These are phyloP conservation scores for Gastrophysa polygoni DNA, from an alignment of 2,888 invertebrate genomes.

Conservation along the genomic window DNA sequence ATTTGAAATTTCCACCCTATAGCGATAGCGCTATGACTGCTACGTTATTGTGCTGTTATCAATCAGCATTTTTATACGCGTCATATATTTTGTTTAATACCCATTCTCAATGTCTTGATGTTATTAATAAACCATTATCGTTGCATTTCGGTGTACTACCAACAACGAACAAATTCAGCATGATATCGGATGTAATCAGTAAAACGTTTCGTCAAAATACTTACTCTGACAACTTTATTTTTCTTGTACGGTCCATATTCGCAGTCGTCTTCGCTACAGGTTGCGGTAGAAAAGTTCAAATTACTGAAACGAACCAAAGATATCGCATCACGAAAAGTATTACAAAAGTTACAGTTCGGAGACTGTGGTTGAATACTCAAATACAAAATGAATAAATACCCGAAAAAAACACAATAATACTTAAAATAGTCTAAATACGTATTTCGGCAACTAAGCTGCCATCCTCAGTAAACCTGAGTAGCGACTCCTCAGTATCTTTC, in stretches of 20 bases:
- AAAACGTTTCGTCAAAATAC: slow-evolving; percentile 39
- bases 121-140: neutral
- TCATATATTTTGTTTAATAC: neutral
- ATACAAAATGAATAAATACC: too few relatives aligned
- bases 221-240: slow-evolving; percentile 74
- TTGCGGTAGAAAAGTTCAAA: slow-evolving; percentile 71
- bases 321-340: slow-evolving; percentile 35
- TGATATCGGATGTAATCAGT: too few relatives aligned
- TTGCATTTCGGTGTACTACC: too few relatives aligned
- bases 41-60: neutral
- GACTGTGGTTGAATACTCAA: too few relatives aligned
- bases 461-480: too few relatives aligned
- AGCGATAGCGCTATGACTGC: too few relatives aligned
- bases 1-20: too few relatives aligned
- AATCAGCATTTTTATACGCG: neutral
- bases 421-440: too few relatives aligned
- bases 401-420: too few relatives aligned
- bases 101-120: neutral
- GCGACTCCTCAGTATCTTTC: too few relatives aligned
- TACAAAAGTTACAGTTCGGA: neutral
- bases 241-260: slow-evolving; percentile 74
- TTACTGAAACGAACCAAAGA: slow-evolving; percentile 54
- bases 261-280: slow-evolving; percentile 72
- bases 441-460: too few relatives aligned
- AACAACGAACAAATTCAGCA: too few relatives aligned